A percentile compares a stretch with the other conserved stretches of the same genome.
These are phyloP conservation scores for Delphinapterus leucas DNA, from an alignment of 2,113 vertebrate genomes.

Conservation along the genomic window DNA sequence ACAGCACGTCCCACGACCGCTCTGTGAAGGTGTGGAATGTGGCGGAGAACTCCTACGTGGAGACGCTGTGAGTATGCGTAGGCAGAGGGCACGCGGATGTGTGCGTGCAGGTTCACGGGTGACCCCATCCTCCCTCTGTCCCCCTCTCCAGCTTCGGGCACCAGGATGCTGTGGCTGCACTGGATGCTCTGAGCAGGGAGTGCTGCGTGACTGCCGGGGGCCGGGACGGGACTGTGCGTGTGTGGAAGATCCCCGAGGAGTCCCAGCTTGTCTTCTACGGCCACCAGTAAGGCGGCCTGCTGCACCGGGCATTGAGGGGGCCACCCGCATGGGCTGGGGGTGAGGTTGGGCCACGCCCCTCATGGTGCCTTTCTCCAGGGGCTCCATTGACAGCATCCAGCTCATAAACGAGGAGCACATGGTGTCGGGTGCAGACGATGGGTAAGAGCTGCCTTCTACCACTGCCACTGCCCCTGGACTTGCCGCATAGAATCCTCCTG, in stretches of 20 bases:
- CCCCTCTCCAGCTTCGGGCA: conserved; percentile 89
- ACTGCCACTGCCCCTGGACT: not conserved
- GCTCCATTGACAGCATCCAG: conserved; percentile 96
- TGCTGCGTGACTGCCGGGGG: conserved; percentile 95
- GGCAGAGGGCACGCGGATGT: accelerated
- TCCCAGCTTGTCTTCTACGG: conserved; percentile 96
- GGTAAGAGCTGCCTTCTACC: conserved; percentile 81
- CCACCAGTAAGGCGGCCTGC: conserved; percentile 88
- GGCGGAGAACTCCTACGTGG: conserved; percentile 94
- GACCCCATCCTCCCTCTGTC: not conserved
- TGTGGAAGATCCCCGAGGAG: conserved; percentile 98
- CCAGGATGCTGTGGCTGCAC: conserved; percentile 91
- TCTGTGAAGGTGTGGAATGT: conserved; percentile 97
- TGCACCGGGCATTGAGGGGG: accelerated
- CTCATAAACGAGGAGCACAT: conserved; percentile 98
- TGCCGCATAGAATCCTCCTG: not conserved
- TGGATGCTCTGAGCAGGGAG: conserved; percentile 95
- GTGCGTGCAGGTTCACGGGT: accelerated
- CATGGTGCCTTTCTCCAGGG: conserved; percentile 78
- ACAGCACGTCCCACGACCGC: conserved; percentile 94
- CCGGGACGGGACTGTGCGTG: conserved; percentile 90
- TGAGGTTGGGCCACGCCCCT: not conserved
- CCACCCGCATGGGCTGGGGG: not conserved
- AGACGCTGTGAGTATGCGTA: conserved; percentile 91
- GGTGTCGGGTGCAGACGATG: conserved; percentile 94